A percentile compares a stretch with the other conserved stretches of the same genome.
Conservation (phyloP, 2,797 vertebrate genomes). For the Xiphorhynchus erythropygius region DNA sequence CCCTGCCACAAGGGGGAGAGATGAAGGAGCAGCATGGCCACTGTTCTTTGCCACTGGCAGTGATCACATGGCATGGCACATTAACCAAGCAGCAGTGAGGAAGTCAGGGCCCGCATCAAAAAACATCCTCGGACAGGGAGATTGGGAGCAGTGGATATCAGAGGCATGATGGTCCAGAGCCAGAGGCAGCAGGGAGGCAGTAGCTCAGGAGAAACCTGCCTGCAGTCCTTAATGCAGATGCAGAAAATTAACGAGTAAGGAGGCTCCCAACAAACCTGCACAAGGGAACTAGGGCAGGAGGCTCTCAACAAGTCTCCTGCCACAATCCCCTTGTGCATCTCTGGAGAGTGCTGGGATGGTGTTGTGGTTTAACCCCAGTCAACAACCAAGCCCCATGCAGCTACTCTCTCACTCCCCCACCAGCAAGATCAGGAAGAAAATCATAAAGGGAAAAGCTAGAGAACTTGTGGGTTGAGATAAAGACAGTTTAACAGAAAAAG, state of each 20-base stretch:
- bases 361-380: background rate
- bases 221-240: background rate
- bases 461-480: background rate
- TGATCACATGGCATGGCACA: accelerated
- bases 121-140: background rate
- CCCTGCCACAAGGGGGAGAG: background rate
- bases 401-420: background rate
- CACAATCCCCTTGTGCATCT: background rate
- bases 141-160: background rate
- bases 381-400: background rate
- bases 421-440: background rate
- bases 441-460: background rate
- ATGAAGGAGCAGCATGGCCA: background rate
- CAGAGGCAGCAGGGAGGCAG: background rate
- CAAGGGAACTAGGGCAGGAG: background rate
- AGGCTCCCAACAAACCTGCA: background rate
- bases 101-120: background rate
- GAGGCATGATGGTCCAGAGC: background rate
- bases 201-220: background rate
- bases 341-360: background rate
- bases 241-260: background rate
- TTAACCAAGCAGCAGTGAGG: background rate
- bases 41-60: accelerated
- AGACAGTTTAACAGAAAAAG: background rate
- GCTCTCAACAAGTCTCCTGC: background rate